Percentiles rank a stretch among this genome's conserved stretches.
Conservation (phyloP, 1,140 invertebrate species). For the Tenebrio molitor region DNA sequence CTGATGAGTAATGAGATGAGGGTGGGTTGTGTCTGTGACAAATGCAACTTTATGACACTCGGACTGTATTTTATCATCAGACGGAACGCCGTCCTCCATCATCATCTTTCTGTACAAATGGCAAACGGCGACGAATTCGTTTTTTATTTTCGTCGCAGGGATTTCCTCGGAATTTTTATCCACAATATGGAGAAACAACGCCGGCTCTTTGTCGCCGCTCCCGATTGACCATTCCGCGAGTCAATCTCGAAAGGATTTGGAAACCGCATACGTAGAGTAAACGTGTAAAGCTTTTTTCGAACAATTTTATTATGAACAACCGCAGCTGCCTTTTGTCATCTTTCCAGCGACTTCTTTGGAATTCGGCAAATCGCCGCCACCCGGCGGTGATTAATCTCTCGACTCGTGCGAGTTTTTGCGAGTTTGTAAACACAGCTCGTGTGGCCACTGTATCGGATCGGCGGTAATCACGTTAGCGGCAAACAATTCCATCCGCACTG, state of each 20-base stretch:
- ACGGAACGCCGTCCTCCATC: slow-evolving; percentile 13
- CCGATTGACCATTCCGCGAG: no score
- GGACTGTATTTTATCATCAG: slow-evolving; percentile 44
- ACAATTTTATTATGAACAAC: no score
- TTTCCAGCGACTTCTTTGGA: no score
- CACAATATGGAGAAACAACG: no score
- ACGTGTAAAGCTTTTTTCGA: no score
- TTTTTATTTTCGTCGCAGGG: slow-evolving; percentile 7
- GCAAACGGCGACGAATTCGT: background rate
- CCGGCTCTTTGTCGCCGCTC: no score
- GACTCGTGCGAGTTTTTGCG: slow-evolving; percentile 22
- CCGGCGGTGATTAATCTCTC: slow-evolving; percentile 8
- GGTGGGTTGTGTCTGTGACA: slow-evolving; percentile 37
- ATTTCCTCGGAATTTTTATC: no score
- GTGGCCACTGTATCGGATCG: slow-evolving; percentile 16
- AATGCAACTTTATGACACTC: slow-evolving; percentile 49
- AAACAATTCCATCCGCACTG: slow-evolving; percentile 38
- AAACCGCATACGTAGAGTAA: no score
- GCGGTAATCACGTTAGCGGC: slow-evolving; percentile 32
- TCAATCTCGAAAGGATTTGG: no score
- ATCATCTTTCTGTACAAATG: slow-evolving; percentile 14
- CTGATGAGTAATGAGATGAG: slow-evolving; percentile 37
- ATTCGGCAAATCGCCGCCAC: slow-evolving; percentile 7
- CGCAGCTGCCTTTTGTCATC: no score
- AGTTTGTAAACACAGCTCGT: slow-evolving; percentile 28